phyloP scores from a whole-genome alignment of 2,113 vertebrate genomes.

The Eretmochelys imbricata region DNA sequence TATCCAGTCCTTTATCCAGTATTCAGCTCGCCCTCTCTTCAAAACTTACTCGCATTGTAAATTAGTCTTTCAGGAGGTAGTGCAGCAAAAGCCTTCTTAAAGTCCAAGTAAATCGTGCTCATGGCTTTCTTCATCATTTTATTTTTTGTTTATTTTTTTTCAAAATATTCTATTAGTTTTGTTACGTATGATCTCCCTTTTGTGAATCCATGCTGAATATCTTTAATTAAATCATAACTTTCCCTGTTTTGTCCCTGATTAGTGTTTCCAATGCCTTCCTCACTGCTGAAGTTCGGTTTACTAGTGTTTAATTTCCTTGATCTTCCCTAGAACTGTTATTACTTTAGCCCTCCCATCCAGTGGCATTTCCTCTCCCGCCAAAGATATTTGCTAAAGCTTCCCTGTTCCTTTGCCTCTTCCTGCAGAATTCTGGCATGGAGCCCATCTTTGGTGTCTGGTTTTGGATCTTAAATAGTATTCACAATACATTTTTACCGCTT shows the following conservation, averaged over 20 bases:
- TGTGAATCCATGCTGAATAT: slow-evolving; percentile 85
- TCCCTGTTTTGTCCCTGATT: slow-evolving; percentile 82
- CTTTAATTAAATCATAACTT: slow-evolving; percentile 88
- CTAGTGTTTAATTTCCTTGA: slow-evolving; percentile 79
- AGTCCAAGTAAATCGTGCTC: slow-evolving; percentile 70
- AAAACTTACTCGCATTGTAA: slow-evolving; percentile 24
- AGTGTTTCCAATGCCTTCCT: slow-evolving; percentile 80
- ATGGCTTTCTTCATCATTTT: slow-evolving; percentile 62
- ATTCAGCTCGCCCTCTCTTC: slow-evolving; percentile 28
- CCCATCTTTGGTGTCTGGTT: not conserved
- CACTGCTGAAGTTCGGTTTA: slow-evolving; percentile 76
- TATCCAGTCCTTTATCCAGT: slow-evolving; percentile 44
- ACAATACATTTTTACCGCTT: not conserved
- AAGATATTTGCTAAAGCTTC: slow-evolving; percentile 5
- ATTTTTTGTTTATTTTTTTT: slow-evolving; percentile 64
- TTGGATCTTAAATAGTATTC: not conserved
- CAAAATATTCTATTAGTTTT: slow-evolving; percentile 83
- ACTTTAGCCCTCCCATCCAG: slow-evolving; percentile 46
- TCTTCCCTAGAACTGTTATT: slow-evolving; percentile 74
- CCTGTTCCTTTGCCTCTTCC: slow-evolving; percentile 21
- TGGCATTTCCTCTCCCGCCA: not conserved
- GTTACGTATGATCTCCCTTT: slow-evolving; percentile 83
- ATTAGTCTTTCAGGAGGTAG: slow-evolving; percentile 61
- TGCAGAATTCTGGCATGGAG: slow-evolving; percentile 10
- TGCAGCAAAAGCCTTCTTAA: slow-evolving; percentile 54